Evolutionary conservation across 2,797 vertebrate genomes (phyloP).

Genomic region (Pseudomugil gertrudae): DNA sequence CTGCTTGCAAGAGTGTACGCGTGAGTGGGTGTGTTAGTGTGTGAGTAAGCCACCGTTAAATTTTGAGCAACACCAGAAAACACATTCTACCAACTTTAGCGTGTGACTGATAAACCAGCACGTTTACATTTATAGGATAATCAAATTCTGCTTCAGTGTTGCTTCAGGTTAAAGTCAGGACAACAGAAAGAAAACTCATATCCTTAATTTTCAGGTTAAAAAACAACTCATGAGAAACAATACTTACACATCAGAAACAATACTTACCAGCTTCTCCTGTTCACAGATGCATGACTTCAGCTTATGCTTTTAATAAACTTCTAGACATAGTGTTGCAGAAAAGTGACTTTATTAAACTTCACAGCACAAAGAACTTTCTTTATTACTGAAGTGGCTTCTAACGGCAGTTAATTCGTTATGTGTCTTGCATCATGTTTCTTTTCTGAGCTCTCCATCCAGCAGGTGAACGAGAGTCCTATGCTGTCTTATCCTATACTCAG

Average conservation of each 20-base stretch:
- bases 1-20: slow-evolving; percentile 61
- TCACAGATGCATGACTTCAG: background rate
- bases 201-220: background rate
- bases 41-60: slow-evolving; percentile 48
- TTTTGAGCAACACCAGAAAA: slow-evolving; percentile 56
- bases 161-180: slow-evolving; percentile 1
- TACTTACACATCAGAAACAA: background rate
- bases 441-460: too few relatives aligned
- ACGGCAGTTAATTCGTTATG: too few relatives aligned
- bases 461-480: too few relatives aligned
- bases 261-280: background rate
- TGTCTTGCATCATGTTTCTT: too few relatives aligned
- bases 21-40: slow-evolving; percentile 10
- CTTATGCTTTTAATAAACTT: background rate
- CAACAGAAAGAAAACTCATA: background rate
- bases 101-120: slow-evolving; percentile 38
- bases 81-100: slow-evolving; percentile 64
- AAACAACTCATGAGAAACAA: too few relatives aligned
- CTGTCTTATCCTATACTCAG: too few relatives aligned
- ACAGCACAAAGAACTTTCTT: background rate
- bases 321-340: background rate
- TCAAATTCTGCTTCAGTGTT: slow-evolving; percentile 33
- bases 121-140: slow-evolving; percentile 23
- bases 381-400: too few relatives aligned
- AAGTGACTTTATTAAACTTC: background rate